These are phyloP conservation scores for Canis aureus DNA, from an alignment of 2,113 vertebrate species.

Conservation along the genomic window DNA sequence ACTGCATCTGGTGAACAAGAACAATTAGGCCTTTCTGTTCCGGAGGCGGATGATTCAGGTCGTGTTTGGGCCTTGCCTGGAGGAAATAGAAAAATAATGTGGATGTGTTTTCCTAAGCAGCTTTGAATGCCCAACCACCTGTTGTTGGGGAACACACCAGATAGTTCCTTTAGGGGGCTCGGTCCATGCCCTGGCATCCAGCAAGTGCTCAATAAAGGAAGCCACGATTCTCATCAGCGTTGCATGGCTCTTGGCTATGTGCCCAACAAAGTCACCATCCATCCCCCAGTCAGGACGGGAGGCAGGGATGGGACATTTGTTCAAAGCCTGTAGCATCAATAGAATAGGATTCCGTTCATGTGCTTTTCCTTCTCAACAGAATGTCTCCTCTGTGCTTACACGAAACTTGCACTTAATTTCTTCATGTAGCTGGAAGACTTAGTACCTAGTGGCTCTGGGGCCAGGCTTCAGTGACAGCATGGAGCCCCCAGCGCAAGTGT, in stretches of 20 bases:
- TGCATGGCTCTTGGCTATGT: fast-evolving
- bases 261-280: not conserved
- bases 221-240: fast-evolving
- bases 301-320: not conserved
- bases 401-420: not conserved
- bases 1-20: too few relatives aligned
- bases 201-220: not conserved
- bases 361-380: not conserved
- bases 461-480: not conserved
- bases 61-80: too few relatives aligned
- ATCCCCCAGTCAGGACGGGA: fast-evolving
- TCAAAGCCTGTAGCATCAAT: fast-evolving
- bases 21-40: not conserved
- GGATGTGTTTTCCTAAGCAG: not conserved
- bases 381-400: not conserved
- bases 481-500: not conserved
- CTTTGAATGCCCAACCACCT: not conserved
- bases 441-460: not conserved
- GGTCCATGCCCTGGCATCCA: not conserved
- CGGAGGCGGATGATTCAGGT: fast-evolving
- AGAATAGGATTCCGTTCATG: not conserved
- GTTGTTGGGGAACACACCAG: too few relatives aligned
- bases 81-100: not conserved
- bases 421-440: not conserved
- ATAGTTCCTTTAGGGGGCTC: not conserved